Conservation (phyloP, 2,797 vertebrate genomes). For the Pterois miles region DNA sequence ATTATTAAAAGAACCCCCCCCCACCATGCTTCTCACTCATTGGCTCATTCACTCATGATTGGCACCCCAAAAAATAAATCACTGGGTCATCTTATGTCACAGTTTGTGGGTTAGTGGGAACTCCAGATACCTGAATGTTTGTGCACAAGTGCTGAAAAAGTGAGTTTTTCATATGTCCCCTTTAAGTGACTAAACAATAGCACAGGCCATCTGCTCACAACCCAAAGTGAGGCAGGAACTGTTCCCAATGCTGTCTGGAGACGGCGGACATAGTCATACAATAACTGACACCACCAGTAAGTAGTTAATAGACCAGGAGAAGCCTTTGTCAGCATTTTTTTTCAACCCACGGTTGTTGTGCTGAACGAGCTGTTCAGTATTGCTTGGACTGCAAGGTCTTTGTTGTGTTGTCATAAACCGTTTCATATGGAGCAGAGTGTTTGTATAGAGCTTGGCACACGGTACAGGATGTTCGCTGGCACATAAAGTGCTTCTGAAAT, state of each 20-base stretch:
- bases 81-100: background rate
- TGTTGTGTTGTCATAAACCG: conserved; percentile 27
- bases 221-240: background rate
- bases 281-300: background rate
- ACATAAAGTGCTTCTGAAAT: background rate
- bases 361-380: conserved; percentile 10
- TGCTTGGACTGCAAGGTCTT: conserved; percentile 8
- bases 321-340: conserved; percentile 13
- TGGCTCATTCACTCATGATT: too few species aligned
- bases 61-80: background rate
- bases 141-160: background rate
- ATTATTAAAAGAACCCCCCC: too few species aligned
- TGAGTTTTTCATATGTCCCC: background rate
- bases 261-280: background rate
- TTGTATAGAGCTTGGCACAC: background rate
- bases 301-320: background rate
- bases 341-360: background rate
- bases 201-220: background rate
- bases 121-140: background rate
- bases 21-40: too few species aligned
- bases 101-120: background rate
- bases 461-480: background rate
- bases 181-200: background rate
- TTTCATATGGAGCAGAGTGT: conserved; percentile 1
- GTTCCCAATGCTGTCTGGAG: background rate